Evolutionary conservation across 2,888 invertebrate genomes (phyloP), one percentile per base, ranked within the genome.

Genomic region (Liopterus haemorrhoidalis): DNA sequence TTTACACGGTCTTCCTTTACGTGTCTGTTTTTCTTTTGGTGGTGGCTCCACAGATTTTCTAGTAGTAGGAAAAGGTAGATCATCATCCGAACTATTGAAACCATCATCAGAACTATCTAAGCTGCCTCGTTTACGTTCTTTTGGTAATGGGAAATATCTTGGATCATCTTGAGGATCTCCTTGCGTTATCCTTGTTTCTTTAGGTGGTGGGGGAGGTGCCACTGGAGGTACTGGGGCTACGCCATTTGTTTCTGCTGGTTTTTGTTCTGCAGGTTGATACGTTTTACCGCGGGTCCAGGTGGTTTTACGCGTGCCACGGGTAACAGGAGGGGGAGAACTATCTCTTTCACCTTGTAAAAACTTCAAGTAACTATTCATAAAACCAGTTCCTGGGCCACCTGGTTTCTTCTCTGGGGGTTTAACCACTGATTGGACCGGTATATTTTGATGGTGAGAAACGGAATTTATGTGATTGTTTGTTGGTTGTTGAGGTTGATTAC

Each of bases 341-440:
- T 88, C 87, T 31, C 85, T 75, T 64, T 87, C 88, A 53, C 87
- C 87, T 70, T 85, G 82, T 54, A 86, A 70, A 68, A 89, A 89
- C 68, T 87, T 88, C 55, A 88, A 73, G 68, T 87, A 89, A 69
- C 88, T 88, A 63, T 83, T 85, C 86, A 88, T 86, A 67, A 89
- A 89, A 51, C 86, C 85, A 39, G 82, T 76, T 57, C 80, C 79
- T 49, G 79, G 77, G 57, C 75, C 74, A 57, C 72, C 71, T 51
- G 74, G 70, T 62, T 79, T 80, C 67, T 78, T 79, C 60, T 77
- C 79, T 59, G 74, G 70, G 53, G 72, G 68, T 68, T 74, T 73
- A 52, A 68, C 64, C 53, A 60, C 67, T 66, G 69, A 63, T 67
- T 69, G 70, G 60, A 72, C 69, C 67, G 73, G 61, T 66, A n/a